Evolutionary conservation across 2,888 invertebrate species (phyloP).

Genomic region (Leptopilina syphax): DNA sequence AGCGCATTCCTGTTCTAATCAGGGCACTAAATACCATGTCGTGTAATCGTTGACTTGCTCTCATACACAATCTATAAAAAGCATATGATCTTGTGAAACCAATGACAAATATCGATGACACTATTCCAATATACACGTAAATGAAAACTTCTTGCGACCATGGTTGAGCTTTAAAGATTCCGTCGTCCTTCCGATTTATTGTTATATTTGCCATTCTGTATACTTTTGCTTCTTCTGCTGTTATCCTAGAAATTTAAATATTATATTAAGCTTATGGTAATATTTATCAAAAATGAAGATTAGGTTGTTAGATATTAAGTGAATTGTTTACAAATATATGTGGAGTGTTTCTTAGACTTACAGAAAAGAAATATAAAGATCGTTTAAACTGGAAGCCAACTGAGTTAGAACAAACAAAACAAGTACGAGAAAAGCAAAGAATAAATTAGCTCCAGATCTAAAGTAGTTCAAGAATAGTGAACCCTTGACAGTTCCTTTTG

Average conservation of each 20-base stretch:
- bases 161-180: conserved; percentile 21
- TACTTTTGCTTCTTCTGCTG: conserved; percentile 77
- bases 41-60: conserved; percentile 79
- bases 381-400: conserved; percentile 81
- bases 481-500: conserved; percentile 76
- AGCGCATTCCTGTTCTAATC: conserved; percentile 81
- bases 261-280: not conserved
- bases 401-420: conserved; percentile 80
- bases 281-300: not conserved
- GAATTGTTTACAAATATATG: not conserved
- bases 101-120: conserved; percentile 72
- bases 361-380: conserved; percentile 81
- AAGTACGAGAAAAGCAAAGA: conserved; percentile 75
- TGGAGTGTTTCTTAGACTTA: conserved; percentile 58
- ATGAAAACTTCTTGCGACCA: conserved; percentile 75
- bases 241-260: conserved; percentile 78
- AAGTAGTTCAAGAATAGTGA: conserved; percentile 78
- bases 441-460: conserved; percentile 78
- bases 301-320: not conserved
- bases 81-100: conserved; percentile 77
- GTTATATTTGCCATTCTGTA: conserved; percentile 41
- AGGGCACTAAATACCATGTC: conserved; percentile 79
- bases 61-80: conserved; percentile 77
- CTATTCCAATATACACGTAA: conserved; percentile 81
- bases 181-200: conserved; percentile 40